phyloP scores from a whole-genome alignment of 2,888 invertebrate species.

The Stenchaetothrips biformis region DNA sequence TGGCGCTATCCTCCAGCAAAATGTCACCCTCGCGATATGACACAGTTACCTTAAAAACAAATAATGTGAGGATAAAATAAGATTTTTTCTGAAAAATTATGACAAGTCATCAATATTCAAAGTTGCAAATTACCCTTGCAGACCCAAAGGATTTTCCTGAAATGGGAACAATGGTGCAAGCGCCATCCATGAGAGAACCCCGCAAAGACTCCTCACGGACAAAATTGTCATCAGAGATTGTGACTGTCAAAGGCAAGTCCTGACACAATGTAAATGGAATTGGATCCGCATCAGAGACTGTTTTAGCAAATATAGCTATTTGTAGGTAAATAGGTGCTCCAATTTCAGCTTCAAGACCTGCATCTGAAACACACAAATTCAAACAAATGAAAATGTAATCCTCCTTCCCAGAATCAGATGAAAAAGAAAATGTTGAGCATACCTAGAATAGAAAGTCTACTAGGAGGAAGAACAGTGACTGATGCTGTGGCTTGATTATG shows the following conservation, averaged over 20 bases:
- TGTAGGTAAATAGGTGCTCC: constrained; percentile 52
- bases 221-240: constrained; percentile 56
- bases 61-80: neutral
- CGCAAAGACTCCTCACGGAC: constrained; percentile 43
- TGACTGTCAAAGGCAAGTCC: constrained; percentile 60
- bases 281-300: constrained; percentile 50
- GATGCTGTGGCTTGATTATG: constrained; percentile 52
- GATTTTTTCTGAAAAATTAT: neutral
- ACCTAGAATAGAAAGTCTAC: neutral
- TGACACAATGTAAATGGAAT: constrained; percentile 63
- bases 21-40: constrained; percentile 55
- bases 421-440: neutral
- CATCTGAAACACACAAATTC: constrained; percentile 51
- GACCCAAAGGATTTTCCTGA: constrained; percentile 56
- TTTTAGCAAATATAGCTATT: constrained; percentile 51
- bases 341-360: constrained; percentile 65
- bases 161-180: constrained; percentile 59
- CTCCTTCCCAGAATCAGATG: neutral
- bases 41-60: constrained; percentile 48
- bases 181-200: constrained; percentile 46
- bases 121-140: constrained; percentile 44
- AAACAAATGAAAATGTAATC: neutral
- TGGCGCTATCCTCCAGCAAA: constrained; percentile 58
- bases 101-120: neutral
- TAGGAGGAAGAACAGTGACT: constrained; percentile 40